Evolutionary conservation across 2,113 vertebrate species (phyloP).

Genomic region (Nannobrachium achirus): DNA sequence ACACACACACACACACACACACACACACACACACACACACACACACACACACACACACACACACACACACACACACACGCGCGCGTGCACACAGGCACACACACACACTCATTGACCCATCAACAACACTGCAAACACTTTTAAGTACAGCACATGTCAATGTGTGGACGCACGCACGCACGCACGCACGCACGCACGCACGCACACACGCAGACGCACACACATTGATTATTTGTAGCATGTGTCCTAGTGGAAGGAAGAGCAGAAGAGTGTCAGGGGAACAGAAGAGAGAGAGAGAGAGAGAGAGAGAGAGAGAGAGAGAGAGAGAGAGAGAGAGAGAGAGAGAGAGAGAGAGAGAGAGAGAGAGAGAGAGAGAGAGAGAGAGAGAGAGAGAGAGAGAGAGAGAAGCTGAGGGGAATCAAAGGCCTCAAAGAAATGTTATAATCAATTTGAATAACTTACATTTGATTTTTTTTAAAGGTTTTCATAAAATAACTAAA

Average conservation of each 20-base stretch:
- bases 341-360: not conserved
- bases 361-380: not conserved
- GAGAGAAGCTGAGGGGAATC: not conserved
- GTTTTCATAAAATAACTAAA: too few relatives aligned
- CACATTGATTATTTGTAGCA: conserved; percentile 61
- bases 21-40: not conserved
- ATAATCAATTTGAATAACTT: too few relatives aligned
- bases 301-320: too few relatives aligned
- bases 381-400: not conserved
- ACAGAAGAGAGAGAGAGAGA: conserved; percentile 23
- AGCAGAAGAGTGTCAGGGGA: conserved; percentile 39
- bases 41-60: conserved; percentile 10
- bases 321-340: not conserved
- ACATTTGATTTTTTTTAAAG: too few relatives aligned
- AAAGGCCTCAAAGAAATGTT: too few relatives aligned
- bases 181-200: conserved; percentile 22
- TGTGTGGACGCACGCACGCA: conserved; percentile 42
- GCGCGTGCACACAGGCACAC: conserved; percentile 20
- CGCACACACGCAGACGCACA: conserved; percentile 24
- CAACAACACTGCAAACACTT: conserved; percentile 56
- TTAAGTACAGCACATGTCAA: conserved; percentile 64
- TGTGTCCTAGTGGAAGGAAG: conserved; percentile 60
- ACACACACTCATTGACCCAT: conserved; percentile 41
- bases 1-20: conserved; percentile 10
- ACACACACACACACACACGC: conserved; percentile 10